phyloP scores from a whole-genome alignment of 2,888 invertebrate genomes.

The Trypoxylon attenuatum region DNA sequence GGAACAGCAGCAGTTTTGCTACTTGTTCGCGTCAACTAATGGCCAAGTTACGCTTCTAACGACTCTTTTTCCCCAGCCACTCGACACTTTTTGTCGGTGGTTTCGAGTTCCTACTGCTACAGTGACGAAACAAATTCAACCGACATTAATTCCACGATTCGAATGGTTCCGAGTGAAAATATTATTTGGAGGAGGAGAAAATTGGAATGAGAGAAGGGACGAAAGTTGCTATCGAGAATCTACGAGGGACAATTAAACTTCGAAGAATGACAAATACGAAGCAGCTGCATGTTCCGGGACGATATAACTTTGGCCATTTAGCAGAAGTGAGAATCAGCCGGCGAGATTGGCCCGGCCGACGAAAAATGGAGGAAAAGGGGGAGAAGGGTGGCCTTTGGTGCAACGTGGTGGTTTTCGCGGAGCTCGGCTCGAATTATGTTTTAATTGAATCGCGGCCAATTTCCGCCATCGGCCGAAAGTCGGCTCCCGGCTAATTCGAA shows the following conservation, averaged over 20 bases:
- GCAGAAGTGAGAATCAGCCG: too few relatives aligned
- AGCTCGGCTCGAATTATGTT: conserved; percentile 9
- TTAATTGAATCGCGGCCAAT: conserved; percentile 28
- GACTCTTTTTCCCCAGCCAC: conserved; percentile 4
- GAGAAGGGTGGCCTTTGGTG: not conserved
- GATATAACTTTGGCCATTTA: not conserved
- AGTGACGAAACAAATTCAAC: too few relatives aligned
- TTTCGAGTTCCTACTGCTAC: too few relatives aligned
- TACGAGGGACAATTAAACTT: too few relatives aligned
- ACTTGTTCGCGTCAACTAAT: conserved; percentile 26
- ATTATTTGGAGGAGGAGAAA: not conserved
- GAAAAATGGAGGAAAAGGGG: not conserved
- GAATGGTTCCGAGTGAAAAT: too few relatives aligned
- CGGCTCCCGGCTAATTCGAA: conserved; percentile 19
- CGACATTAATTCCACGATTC: too few relatives aligned
- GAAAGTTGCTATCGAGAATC: too few relatives aligned
- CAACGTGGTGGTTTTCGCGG: not conserved
- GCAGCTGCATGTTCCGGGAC: too few relatives aligned
- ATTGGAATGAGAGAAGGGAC: not conserved
- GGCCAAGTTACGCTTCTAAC: conserved; percentile 20
- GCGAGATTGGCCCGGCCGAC: too few relatives aligned
- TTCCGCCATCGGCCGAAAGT: conserved; percentile 11
- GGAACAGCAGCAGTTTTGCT: conserved; percentile 17
- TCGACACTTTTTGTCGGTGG: too few relatives aligned
- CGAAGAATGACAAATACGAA: too few relatives aligned